Conservation (phyloP, 1,140 invertebrate species). For the Papilio glaucus region DNA sequence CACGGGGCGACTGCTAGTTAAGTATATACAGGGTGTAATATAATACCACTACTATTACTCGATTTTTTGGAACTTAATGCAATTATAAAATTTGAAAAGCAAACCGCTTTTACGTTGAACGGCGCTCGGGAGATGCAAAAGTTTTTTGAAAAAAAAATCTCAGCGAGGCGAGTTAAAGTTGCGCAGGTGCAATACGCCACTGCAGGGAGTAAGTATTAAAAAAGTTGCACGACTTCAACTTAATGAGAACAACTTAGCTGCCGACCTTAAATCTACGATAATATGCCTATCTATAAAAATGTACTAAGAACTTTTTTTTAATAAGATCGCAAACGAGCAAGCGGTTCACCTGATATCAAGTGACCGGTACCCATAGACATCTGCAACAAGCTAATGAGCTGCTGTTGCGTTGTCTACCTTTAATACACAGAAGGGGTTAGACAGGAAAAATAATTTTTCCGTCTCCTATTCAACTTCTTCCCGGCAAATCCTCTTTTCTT, state of each 20-base stretch:
- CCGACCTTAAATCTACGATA: conserved; percentile 17
- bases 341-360: too few relatives aligned
- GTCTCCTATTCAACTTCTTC: too few relatives aligned
- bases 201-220: conserved; percentile 5
- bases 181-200: too few relatives aligned
- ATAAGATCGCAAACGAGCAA: too few relatives aligned
- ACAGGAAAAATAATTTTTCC: too few relatives aligned
- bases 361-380: too few relatives aligned
- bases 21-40: too few relatives aligned
- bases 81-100: conserved; percentile 15
- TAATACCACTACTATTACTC: too few relatives aligned
- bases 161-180: background rate
- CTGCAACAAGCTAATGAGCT: too few relatives aligned
- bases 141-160: background rate
- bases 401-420: too few relatives aligned
- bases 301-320: background rate
- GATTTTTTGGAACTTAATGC: background rate
- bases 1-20: too few relatives aligned
- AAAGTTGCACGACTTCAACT: conserved; percentile 2
- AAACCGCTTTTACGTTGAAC: background rate
- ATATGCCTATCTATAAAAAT: conserved; percentile 7
- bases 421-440: background rate
- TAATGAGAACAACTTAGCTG: conserved; percentile 14
- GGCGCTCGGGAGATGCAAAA: background rate
- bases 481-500: too few relatives aligned